phyloP scores from a whole-genome alignment of 1,140 invertebrate genomes.

The Drosophila kurseongensis region DNA sequence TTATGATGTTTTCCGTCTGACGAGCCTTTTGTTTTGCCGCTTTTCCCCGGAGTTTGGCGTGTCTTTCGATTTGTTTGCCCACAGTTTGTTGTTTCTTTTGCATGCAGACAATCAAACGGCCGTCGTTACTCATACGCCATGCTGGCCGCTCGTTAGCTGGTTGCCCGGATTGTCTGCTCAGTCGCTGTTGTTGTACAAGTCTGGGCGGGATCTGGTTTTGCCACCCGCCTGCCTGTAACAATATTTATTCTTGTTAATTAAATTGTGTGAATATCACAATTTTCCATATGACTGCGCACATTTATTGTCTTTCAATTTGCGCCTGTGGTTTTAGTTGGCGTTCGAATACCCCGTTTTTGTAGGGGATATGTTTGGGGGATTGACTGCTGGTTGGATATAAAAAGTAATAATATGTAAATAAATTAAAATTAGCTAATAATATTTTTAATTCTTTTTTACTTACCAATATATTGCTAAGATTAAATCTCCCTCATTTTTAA shows the following conservation, averaged over 20 bases:
- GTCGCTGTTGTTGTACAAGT: conserved; percentile 43
- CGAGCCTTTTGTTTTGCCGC: conserved; percentile 60
- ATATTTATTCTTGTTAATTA: conserved; percentile 85
- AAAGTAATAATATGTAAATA: no score
- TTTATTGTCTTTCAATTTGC: conserved; percentile 84
- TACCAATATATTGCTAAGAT: no score
- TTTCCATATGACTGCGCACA: conserved; percentile 84
- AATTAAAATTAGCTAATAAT: no score
- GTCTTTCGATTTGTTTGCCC: conserved; percentile 75
- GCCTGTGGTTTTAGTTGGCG: conserved; percentile 52
- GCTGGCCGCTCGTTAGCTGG: conserved; percentile 76
- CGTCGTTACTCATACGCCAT: conserved; percentile 71
- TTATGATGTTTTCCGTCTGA: conserved; percentile 66
- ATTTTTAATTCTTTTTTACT: no score
- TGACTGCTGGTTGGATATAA: no score
- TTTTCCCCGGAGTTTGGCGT: conserved; percentile 30
- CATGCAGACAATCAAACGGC: conserved; percentile 69
- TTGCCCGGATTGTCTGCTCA: conserved; percentile 44
- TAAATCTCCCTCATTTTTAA: no score
- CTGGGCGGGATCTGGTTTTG: conserved; percentile 27
- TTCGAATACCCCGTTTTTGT: conserved; percentile 23
- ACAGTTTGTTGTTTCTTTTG: conserved; percentile 61
- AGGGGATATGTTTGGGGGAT: not conserved
- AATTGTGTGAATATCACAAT: conserved; percentile 85
- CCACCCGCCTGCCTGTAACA: conserved; percentile 64